Base-by-base conservation (phyloP, 2,888 invertebrate species). In the Gandaritis pyraliata region DNA sequence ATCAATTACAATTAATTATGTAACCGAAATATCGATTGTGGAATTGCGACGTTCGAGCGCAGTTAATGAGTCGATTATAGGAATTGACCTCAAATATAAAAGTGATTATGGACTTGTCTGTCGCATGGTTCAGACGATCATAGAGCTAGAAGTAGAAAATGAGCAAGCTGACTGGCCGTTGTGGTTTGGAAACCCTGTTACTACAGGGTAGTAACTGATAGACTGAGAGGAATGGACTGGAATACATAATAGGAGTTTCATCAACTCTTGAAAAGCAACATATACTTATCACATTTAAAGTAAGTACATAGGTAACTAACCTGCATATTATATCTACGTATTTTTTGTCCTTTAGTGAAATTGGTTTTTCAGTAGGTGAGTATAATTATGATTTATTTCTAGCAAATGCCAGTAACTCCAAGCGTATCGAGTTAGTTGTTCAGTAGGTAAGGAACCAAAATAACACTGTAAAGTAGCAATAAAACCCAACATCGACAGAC, bases 1-100 rank as follows among this genome's bases (percentile, higher is more conserved):
- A 72, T 74, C 73, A 77, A 75, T 76, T 73, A 72, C 59, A 70
- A 72, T 74, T 73, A 77, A 75, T 76, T 73, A 72, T 59, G 69
- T 69, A 67, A 70, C 73, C 72, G 65, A 76, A 78, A 73, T 72
- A 72, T 65, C 70, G 66, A 73, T 73, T 23, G 39, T 48, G 41
- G 45, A 72, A 78, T 72, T 79, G 77, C 78, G 78, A 71, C 78
- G 75, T 73, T 55, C 36, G 46, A 59, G 43, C 18, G 49, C 45
- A 47, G 29, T 29, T 64, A 59, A 60, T 56, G 56, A 56, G 48
- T n/a, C 56, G 48, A 56, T 63, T 57, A 61, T 56, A 58, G 41
- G 47, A 49, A 12, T 43, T 65, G 61, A 65, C 64, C 64, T 58
- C 58, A 65, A 59, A 59, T 46, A 46, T 50, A 45, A 43, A 41